Evolutionary conservation across 2,113 vertebrate species (phyloP).

Genomic region (Danio rerio): GRCz12tu NC_133189.1:43098501-43099000

Average conservation of each 20-base stretch:
- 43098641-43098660: conserved; percentile 42
- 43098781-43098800: conserved; percentile 6
- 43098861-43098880: conserved; percentile 1
- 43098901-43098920: not conserved
- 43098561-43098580: conserved; percentile 47
- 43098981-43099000: not conserved
- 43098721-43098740: conserved; percentile 7
- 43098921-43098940: conserved; percentile 24
- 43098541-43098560: conserved; percentile 22
- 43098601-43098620: conserved; percentile 51
- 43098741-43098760: conserved; percentile 19
- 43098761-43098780: not conserved
- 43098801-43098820: not conserved
- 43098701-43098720: conserved; percentile 35
- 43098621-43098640: conserved; percentile 51
- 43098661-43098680: conserved; percentile 37
- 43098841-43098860: not conserved
- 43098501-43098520: not conserved
- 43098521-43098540: conserved; percentile 39
- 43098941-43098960: not conserved
- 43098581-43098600: conserved; percentile 46
- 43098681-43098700: conserved; percentile 17
- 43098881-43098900: not conserved
- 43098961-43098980: conserved; percentile 6
- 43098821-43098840: conserved; percentile 2